Evolutionary conservation across 2,888 invertebrate genomes (phyloP), one percentile per base, ranked within the genome.

Genomic region (Ochropleura plecta): DNA sequence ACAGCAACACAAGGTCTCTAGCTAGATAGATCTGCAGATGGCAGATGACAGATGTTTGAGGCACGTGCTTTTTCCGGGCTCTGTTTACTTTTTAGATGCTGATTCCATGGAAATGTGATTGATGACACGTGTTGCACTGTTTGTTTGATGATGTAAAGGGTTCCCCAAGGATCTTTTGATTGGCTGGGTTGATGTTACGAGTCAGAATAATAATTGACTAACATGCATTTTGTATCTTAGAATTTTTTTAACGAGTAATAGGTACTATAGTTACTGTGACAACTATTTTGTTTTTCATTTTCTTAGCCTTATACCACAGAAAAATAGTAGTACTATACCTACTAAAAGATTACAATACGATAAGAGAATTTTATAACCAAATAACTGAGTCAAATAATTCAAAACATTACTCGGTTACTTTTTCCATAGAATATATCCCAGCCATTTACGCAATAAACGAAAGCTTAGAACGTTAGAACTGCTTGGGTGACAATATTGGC

Each of bases 401-500:
- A 42, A 82, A 59, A 67, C 6, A 8, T 40, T 44, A 62, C 3
- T 44, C 1, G 20, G 49, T 30, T n/a, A n/a, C n/a, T n/a, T 6
- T 79, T 72, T 8, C 42, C 10, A 44, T 30, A 49, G 9, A 40
- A 18, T 42, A 30, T 12, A n/a, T 7, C 5, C 42, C 20, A 7
- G 30, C 42, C 0, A n/a, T 67, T 8, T 9, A 49, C 14, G 48
- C 9, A 59, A 73, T 64, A 65, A 73, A 51, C n/a, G 14, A 49
- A 10, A 65, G 30, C 7, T 42, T 44, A 60, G 18, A 68, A 60
- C 14, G 5, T 42, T 44, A 60, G 18, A 68, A 60, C 14, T 70
- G 30, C 42, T 65, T 44, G 30, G 14, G 44, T 14, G 64, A 69
- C 55, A 73, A 80, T 82, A 81, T 85, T 83, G 82, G 65, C 71